phyloP scores from a whole-genome alignment of 2,113 vertebrate genomes.

The Nothocercus julius region DNA sequence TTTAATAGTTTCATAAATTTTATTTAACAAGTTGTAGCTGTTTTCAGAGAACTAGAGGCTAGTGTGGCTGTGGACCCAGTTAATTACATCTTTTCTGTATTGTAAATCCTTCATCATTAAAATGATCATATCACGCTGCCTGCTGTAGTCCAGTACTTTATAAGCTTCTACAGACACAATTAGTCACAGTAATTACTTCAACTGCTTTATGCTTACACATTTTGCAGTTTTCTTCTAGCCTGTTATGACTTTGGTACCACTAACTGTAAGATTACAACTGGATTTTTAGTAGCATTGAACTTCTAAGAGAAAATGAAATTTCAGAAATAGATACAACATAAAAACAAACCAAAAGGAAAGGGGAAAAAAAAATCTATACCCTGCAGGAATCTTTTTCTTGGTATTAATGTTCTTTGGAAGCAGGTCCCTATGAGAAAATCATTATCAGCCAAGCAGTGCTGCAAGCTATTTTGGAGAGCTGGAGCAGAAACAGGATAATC shows the following conservation, averaged over 20 bases:
- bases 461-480: slow-evolving; percentile 38
- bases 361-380: not conserved
- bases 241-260: not conserved
- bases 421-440: slow-evolving; percentile 43
- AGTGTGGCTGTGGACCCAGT: not conserved
- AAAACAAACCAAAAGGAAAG: not conserved
- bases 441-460: slow-evolving; percentile 19
- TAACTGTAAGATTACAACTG: not conserved
- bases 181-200: slow-evolving; percentile 17
- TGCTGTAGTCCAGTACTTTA: not conserved
- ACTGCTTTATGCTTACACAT: not conserved
- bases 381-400: slow-evolving; percentile 22
- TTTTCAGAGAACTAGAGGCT: slow-evolving; percentile 7
- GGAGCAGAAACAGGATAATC: slow-evolving; percentile 58
- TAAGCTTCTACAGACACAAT: not conserved
- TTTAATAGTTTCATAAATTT: not conserved
- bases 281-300: slow-evolving; percentile 4
- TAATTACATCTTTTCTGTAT: not conserved
- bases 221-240: not conserved
- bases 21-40: not conserved
- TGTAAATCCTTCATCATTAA: not conserved
- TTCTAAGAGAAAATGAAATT: slow-evolving; percentile 32
- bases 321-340: slow-evolving; percentile 24
- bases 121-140: not conserved
- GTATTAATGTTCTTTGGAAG: slow-evolving; percentile 13